Conservation (phyloP, 2,888 invertebrate species). For the Sphinx pinastri region DNA sequence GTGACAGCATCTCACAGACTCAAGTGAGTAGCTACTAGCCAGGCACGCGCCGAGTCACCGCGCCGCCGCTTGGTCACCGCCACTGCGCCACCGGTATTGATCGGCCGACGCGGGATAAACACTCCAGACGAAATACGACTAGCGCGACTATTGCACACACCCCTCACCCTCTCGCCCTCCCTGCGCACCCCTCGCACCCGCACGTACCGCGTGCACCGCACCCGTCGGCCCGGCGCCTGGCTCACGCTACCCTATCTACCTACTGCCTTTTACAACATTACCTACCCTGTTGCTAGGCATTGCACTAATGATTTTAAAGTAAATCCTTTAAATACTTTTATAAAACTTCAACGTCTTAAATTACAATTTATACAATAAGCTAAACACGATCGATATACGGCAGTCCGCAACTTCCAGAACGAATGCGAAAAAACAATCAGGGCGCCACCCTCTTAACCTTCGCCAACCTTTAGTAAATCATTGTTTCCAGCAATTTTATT, state of each 20-base stretch:
- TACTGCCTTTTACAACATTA: conserved; percentile 47
- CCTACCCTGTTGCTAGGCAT: conserved; percentile 62
- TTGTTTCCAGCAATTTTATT: not conserved
- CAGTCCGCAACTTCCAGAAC: not conserved
- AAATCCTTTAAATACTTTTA: not conserved
- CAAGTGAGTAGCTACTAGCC: conserved; percentile 58
- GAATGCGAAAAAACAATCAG: not conserved
- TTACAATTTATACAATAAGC: not conserved
- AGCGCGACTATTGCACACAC: conserved; percentile 80
- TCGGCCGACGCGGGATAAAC: conserved; percentile 82
- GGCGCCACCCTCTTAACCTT: conserved; percentile 9
- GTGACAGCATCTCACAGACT: conserved; percentile 83
- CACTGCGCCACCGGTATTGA: conserved; percentile 84
- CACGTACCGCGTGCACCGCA: conserved; percentile 57
- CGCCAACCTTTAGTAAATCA: conserved; percentile 2
- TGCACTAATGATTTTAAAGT: conserved; percentile 46
- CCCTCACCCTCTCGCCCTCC: conserved; percentile 61
- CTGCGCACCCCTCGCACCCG: conserved; percentile 54
- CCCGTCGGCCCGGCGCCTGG: conserved; percentile 57
- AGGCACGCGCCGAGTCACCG: conserved; percentile 77
- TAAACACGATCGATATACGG: not conserved
- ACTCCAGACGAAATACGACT: conserved; percentile 84
- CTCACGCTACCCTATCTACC: conserved; percentile 53
- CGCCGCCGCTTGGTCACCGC: conserved; percentile 78
- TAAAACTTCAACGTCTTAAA: not conserved